These are phyloP conservation scores for Ceyx cyanopectus DNA, from an alignment of 2,113 vertebrate species.

Conservation along the genomic window DNA sequence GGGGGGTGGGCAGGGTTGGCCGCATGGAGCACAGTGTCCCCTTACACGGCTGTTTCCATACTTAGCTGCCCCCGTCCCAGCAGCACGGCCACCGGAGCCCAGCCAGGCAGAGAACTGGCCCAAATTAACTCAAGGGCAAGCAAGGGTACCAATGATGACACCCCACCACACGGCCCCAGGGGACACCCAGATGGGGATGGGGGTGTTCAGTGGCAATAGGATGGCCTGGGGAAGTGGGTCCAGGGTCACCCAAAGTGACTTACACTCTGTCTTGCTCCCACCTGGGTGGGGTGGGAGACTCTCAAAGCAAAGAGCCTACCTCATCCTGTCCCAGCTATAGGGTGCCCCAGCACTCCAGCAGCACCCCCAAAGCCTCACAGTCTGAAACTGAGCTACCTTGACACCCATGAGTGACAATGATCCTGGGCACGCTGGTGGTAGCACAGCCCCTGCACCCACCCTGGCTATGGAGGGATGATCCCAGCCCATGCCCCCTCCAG, in stretches of 20 bases:
- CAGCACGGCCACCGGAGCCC: conserved; percentile 53
- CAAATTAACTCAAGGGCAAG: conserved; percentile 87
- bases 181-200: not conserved
- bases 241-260: not conserved
- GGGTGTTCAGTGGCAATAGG: rapidly evolving
- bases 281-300: not conserved
- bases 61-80: conserved; percentile 78
- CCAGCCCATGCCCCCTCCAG: rapidly evolving
- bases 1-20: conserved; percentile 24
- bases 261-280: no score
- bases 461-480: not conserved
- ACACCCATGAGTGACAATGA: not conserved
- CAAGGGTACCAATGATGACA: conserved; percentile 75
- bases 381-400: rapidly evolving
- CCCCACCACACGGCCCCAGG: not conserved
- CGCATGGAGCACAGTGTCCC: conserved; percentile 66
- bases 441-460: not conserved
- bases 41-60: conserved; percentile 84
- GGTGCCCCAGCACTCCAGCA: not conserved
- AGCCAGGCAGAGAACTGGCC: conserved; percentile 61
- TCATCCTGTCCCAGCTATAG: rapidly evolving
- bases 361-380: not conserved
- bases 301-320: not conserved
- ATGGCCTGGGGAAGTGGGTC: not conserved
- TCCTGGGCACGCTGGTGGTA: rapidly evolving